Evolutionary conservation across 2,888 invertebrate genomes (phyloP).

Genomic region (Hydroisotoma schaefferi): DNA sequence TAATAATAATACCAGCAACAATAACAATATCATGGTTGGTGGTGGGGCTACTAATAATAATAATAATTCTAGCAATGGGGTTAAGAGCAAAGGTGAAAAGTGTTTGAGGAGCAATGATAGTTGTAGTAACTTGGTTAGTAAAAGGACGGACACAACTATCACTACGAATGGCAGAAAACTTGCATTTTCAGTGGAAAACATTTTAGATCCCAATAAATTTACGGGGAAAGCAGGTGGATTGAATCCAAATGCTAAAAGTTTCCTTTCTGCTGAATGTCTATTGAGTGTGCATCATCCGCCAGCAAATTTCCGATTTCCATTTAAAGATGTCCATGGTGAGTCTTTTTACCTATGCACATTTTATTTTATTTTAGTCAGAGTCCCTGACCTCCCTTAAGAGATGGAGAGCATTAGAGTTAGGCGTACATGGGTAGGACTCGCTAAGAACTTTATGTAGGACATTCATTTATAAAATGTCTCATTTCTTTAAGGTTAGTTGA

Average conservation of each 20-base stretch:
- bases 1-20: constrained; percentile 26
- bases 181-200: constrained; percentile 87
- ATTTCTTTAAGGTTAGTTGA: too few species aligned
- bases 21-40: constrained; percentile 22
- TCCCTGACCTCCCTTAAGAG: too few species aligned
- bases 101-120: constrained; percentile 1
- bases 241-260: constrained; percentile 32
- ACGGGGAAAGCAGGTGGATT: constrained; percentile 59
- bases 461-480: too few species aligned
- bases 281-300: constrained; percentile 36
- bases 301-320: constrained; percentile 46
- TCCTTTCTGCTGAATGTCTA: constrained; percentile 42
- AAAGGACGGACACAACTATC: constrained; percentile 8
- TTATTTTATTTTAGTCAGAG: too few species aligned
- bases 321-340: constrained; percentile 48
- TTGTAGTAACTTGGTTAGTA: constrained; percentile 16
- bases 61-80: constrained; percentile 16
- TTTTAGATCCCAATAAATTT: constrained; percentile 84
- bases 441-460: too few species aligned
- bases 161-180: constrained; percentile 57
- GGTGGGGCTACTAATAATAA: constrained; percentile 22
- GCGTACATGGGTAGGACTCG: too few species aligned
- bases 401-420: too few species aligned
- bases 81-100: constrained; percentile 18
- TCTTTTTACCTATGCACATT: background rate